A percentile compares a stretch with the other conserved stretches of the same genome.
These are phyloP conservation scores for Amphimallon solstitiale DNA, from an alignment of 2,888 invertebrate species.

Conservation along the genomic window DNA sequence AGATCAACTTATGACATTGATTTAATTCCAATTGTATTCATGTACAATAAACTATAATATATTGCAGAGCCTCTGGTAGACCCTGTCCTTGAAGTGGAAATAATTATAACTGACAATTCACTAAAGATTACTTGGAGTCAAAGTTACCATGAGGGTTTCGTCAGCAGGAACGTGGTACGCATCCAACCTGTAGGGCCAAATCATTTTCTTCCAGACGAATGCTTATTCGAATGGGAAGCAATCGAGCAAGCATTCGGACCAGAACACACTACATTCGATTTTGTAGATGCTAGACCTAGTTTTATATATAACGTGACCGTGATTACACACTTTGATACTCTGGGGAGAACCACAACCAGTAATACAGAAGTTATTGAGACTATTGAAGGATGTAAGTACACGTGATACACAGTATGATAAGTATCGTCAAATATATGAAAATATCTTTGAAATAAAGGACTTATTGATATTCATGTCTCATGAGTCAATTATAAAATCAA, in stretches of 20 bases:
- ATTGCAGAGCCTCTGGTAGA: background rate
- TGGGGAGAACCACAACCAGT: too few relatives aligned
- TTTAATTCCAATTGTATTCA: too few relatives aligned
- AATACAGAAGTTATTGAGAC: too few relatives aligned
- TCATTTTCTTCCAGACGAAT: slow-evolving; percentile 17
- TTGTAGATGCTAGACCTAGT: slow-evolving; percentile 6
- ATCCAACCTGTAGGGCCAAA: background rate
- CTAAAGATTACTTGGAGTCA: slow-evolving; percentile 18
- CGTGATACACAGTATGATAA: too few relatives aligned
- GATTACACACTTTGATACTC: too few relatives aligned
- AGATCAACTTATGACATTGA: too few relatives aligned
- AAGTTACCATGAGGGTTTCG: slow-evolving; percentile 4
- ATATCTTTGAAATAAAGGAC: too few relatives aligned
- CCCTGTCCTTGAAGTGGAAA: background rate
- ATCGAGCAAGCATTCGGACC: background rate
- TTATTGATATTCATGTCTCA: too few relatives aligned
- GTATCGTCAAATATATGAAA: too few relatives aligned
- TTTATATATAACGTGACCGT: background rate
- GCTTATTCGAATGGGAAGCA: background rate
- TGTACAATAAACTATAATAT: too few relatives aligned
- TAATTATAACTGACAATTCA: background rate
- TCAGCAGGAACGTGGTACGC: background rate
- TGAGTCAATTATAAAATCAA: too few relatives aligned
- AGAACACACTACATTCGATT: background rate
- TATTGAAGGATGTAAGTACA: too few relatives aligned